A percentile compares a stretch with the other conserved stretches of the same genome.
Conservation (phyloP, 2,888 invertebrate genomes). For the Torymus texanus region DNA sequence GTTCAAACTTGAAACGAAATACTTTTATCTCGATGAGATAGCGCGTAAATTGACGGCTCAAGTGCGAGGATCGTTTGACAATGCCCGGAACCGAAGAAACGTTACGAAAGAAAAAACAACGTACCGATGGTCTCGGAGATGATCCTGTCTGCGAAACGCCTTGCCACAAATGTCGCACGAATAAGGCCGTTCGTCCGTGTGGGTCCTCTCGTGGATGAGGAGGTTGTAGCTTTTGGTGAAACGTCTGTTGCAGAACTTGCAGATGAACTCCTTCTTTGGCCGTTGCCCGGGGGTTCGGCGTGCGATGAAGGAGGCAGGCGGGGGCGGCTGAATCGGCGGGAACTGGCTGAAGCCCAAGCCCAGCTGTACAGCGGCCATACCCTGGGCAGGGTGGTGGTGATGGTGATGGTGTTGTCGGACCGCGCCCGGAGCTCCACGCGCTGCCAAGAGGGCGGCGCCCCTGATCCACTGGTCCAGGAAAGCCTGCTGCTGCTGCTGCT, state of each 20-base stretch:
- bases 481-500: conserved; percentile 62
- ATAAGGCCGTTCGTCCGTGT: conserved; percentile 97
- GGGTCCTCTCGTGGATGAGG: conserved; percentile 97
- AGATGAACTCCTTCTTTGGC: conserved; percentile 98
- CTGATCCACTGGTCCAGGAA: conserved; percentile 71
- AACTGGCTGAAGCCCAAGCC: conserved; percentile 13
- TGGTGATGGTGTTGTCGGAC: conserved; percentile 73
- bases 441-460: conserved; percentile 68
- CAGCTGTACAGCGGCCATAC: not conserved
- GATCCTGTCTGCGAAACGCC: conserved; percentile 97
- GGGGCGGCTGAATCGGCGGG: conserved; percentile 62
- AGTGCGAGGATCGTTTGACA: not conserved
- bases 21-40: too few species aligned
- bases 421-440: conserved; percentile 72
- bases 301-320: conserved; percentile 78
- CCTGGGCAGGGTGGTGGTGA: conserved; percentile 66
- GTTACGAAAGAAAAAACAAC: conserved; percentile 63
- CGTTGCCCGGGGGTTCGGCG: conserved; percentile 86
- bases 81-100: not conserved
- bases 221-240: conserved; percentile 99
- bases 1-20: too few species aligned
- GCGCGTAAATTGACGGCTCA: too few species aligned
- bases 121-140: conserved; percentile 94
- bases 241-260: conserved; percentile 97
- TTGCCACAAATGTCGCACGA: conserved; percentile 98